Conservation (phyloP, 2,113 vertebrate species). For the Myocastor coypus region DNA sequence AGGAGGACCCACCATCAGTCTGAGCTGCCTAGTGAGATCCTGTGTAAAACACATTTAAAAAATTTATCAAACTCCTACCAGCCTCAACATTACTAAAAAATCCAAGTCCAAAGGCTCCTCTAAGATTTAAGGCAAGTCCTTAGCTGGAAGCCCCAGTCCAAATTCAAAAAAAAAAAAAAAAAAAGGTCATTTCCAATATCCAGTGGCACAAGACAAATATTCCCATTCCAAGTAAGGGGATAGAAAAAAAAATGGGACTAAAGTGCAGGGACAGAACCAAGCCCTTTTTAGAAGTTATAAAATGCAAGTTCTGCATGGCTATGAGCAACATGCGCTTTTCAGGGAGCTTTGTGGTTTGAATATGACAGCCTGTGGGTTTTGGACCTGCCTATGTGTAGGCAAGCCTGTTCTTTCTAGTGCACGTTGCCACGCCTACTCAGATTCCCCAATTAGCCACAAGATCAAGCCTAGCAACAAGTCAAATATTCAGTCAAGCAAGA, state of each 20-base stretch:
- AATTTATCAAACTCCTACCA: not conserved
- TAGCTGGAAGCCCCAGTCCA: not conserved
- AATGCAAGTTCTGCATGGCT: not conserved
- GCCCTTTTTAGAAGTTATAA: not conserved
- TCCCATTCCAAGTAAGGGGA: not conserved
- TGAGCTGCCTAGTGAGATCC: too few relatives aligned
- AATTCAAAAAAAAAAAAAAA: not conserved
- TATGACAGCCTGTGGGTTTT: not conserved
- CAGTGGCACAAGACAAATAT: not conserved
- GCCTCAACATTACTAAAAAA: not conserved
- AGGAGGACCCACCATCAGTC: too few relatives aligned
- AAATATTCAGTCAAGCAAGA: not conserved
- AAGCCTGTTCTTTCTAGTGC: not conserved
- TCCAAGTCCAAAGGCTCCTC: not conserved
- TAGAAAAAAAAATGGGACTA: not conserved
- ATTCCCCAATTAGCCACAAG: not conserved
- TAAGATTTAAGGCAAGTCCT: not conserved
- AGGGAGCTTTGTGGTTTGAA: not conserved
- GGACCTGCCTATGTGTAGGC: not conserved
- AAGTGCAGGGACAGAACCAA: not conserved
- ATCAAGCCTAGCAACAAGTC: not conserved
- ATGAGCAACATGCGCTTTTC: not conserved
- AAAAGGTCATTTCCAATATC: not conserved
- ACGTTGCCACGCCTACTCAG: not conserved
- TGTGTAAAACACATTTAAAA: too few relatives aligned